These are phyloP conservation scores for Pantherophis alleghaniensis DNA, from an alignment of 2,797 vertebrate genomes.

Conservation along the genomic window DNA sequence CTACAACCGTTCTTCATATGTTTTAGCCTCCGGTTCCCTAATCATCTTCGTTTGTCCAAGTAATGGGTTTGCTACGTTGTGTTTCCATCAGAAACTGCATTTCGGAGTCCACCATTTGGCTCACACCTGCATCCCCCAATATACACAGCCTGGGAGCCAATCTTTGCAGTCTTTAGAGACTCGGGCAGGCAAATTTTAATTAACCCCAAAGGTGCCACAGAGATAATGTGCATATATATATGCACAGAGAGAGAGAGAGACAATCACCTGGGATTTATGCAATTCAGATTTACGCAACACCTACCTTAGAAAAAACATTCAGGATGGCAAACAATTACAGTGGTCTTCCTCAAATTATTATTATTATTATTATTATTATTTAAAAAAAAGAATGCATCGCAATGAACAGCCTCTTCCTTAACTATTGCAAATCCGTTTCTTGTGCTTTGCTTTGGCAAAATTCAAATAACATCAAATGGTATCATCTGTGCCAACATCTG, in stretches of 20 bases:
- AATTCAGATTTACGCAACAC: not conserved
- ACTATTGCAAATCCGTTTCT: not conserved
- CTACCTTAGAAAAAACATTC: slow-evolving; percentile 32
- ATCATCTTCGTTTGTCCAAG: not conserved
- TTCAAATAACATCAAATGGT: not conserved
- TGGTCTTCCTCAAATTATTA: not conserved
- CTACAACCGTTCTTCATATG: no score
- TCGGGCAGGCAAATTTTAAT: slow-evolving; percentile 38
- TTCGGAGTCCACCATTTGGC: slow-evolving; percentile 49
- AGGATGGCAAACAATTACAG: not conserved
- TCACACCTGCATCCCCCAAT: slow-evolving; percentile 59
- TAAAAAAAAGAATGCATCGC: not conserved
- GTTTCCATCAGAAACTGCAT: slow-evolving; percentile 55
- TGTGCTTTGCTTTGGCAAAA: not conserved
- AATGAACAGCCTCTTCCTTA: not conserved
- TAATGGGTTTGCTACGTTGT: slow-evolving; percentile 34
- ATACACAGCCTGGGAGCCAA: slow-evolving; percentile 42
- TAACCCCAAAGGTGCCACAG: slow-evolving; percentile 29
- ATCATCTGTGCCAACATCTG: not conserved
- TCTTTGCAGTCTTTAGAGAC: slow-evolving; percentile 46
- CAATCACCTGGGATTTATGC: not conserved
- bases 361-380: not conserved
- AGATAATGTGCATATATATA: slow-evolving; percentile 24
- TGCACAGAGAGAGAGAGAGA: not conserved
- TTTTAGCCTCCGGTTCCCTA: no score